Evolutionary conservation across 2,113 vertebrate genomes (phyloP).

Genomic region (Silurus asotus): DNA sequence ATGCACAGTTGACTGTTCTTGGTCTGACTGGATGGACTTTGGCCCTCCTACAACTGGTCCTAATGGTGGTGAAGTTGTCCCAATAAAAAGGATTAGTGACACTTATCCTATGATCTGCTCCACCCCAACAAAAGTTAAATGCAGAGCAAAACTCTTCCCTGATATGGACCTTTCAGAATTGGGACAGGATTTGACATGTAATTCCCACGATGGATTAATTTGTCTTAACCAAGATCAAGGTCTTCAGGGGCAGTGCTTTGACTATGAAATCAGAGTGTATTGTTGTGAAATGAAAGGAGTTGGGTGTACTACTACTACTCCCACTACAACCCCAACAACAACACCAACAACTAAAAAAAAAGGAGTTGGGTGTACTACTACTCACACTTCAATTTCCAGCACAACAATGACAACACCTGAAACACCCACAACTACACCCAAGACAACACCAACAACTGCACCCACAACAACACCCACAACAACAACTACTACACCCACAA

Average conservation of each 20-base stretch:
- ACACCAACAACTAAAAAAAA: not conserved
- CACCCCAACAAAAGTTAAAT: slow-evolving; percentile 37
- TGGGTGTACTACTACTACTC: not conserved
- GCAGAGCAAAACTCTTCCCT: slow-evolving; percentile 51
- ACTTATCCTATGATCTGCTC: slow-evolving; percentile 36
- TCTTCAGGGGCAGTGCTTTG: slow-evolving; percentile 56
- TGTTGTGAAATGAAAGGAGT: slow-evolving; percentile 48
- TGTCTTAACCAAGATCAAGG: slow-evolving; percentile 65
- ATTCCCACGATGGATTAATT: slow-evolving; percentile 50
- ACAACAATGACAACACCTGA: not conserved
- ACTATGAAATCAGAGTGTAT: slow-evolving; percentile 59
- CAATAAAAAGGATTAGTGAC: slow-evolving; percentile 30
- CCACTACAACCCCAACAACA: not conserved
- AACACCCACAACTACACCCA: not conserved
- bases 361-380: not conserved
- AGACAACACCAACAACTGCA: not conserved
- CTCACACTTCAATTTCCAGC: not conserved
- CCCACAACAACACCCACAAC: not conserved
- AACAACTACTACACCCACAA: not conserved
- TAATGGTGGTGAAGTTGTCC: slow-evolving; percentile 50
- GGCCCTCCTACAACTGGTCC: slow-evolving; percentile 49
- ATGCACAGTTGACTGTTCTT: not conserved
- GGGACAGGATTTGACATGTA: slow-evolving; percentile 56
- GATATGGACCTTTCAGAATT: not conserved
- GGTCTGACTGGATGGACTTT: slow-evolving; percentile 47